Conservation (phyloP, 2,797 vertebrate genomes). For the Delichon dasypus region DNA sequence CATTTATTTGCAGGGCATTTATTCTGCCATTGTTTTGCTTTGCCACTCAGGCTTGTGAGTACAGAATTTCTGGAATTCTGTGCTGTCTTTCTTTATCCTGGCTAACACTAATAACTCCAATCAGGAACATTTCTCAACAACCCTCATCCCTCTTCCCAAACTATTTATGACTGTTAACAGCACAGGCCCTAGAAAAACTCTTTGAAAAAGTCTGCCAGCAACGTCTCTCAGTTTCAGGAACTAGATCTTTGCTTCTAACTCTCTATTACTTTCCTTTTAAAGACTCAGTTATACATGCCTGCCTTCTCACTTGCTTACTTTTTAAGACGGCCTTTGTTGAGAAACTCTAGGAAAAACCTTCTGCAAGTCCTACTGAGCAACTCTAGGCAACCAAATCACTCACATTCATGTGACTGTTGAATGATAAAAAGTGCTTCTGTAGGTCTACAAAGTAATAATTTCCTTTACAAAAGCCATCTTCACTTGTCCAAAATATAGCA, state of each 20-base stretch:
- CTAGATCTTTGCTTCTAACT: neutral
- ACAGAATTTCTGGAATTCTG: neutral
- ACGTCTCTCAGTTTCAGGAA: neutral
- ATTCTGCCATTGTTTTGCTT: neutral
- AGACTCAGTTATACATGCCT: neutral
- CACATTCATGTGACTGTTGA: neutral
- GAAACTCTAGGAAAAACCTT: neutral
- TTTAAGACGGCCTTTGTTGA: neutral
- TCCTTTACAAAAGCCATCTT: neutral
- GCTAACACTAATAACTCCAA: neutral
- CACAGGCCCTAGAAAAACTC: neutral
- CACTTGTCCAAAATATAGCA: neutral
- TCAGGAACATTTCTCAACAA: neutral
- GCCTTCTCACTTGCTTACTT: neutral
- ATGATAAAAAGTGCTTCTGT: neutral
- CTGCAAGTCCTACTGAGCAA: neutral
- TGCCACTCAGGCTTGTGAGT: neutral
- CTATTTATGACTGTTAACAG: neutral
- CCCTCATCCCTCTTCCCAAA: neutral
- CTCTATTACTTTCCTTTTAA: neutral
- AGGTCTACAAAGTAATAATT: neutral
- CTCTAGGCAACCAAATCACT: neutral
- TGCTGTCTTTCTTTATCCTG: rapidly evolving
- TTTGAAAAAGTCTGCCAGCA: neutral
- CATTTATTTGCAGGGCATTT: neutral